phyloP scores from a whole-genome alignment of 2,888 invertebrate species.

The Pristionchus japonicus region DNA sequence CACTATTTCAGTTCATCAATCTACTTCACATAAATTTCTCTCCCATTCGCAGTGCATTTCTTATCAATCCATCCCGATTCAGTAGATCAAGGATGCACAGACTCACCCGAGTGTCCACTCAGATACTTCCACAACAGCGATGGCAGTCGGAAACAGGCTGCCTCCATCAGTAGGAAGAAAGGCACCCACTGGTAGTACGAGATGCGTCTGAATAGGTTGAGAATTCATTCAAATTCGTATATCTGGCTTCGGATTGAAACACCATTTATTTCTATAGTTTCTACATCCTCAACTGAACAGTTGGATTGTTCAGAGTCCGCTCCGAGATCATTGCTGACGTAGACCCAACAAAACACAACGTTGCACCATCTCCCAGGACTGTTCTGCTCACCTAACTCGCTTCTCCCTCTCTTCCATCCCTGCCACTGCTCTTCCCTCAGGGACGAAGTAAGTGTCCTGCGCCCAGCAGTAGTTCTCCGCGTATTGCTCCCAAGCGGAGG shows the following conservation, averaged over 20 bases:
- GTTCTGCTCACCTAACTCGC: constrained; percentile 52
- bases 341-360: no score
- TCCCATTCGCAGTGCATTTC: no score
- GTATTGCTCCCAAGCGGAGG: constrained; percentile 55
- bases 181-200: constrained; percentile 68
- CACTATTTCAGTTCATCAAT: no score
- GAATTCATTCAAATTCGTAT: not conserved
- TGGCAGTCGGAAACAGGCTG: constrained; percentile 74
- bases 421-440: constrained; percentile 65
- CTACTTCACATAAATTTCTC: no score
- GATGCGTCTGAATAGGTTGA: not conserved
- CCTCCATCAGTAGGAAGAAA: constrained; percentile 73
- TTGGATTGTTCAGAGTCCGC: no score
- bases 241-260: no score
- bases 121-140: constrained; percentile 73
- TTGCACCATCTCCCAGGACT: no score
- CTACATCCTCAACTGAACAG: no score
- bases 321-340: no score
- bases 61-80: not conserved
- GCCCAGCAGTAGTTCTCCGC: constrained; percentile 72
- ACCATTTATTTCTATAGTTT: no score
- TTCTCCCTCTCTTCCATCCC: constrained; percentile 63
- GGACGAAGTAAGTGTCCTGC: constrained; percentile 70
- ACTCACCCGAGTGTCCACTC: constrained; percentile 70
- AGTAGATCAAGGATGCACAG: not conserved